Percentiles rank a stretch among this genome's conserved stretches.
Evolutionary conservation across 2,797 vertebrate species (phyloP).

Genomic region (Poecilia gillii): DNA sequence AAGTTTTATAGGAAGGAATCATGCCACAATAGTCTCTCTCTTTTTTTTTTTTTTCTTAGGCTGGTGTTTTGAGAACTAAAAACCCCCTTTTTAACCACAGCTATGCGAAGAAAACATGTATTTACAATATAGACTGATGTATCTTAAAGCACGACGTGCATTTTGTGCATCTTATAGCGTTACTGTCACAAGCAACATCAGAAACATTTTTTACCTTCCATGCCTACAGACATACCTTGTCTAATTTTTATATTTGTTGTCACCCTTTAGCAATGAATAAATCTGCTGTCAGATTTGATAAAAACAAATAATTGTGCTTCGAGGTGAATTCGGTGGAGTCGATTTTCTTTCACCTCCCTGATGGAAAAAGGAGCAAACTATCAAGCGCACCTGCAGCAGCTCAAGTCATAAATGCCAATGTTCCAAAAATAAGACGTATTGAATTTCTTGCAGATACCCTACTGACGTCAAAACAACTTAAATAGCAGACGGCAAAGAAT

Average conservation of each 20-base stretch:
- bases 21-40: slow-evolving; percentile 38
- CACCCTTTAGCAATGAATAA: background rate
- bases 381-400: slow-evolving; percentile 1
- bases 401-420: background rate
- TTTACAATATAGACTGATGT: background rate
- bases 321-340: background rate
- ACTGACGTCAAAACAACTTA: background rate
- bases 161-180: background rate
- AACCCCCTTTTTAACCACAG: slow-evolving; percentile 56
- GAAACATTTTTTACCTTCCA: background rate
- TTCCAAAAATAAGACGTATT: background rate
- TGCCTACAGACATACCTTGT: background rate
- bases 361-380: background rate
- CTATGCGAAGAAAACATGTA: slow-evolving; percentile 48
- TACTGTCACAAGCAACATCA: background rate
- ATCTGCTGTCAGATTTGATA: background rate
- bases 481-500: background rate
- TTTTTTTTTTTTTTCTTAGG: slow-evolving; percentile 42
- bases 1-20: slow-evolving; percentile 47
- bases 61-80: slow-evolving; percentile 43
- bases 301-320: background rate
- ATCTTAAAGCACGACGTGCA: background rate
- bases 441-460: background rate
- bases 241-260: background rate
- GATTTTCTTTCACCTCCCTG: background rate